Percentiles rank a stretch among this genome's conserved stretches.
phyloP scores from a whole-genome alignment of 2,797 vertebrate species.

The Callimico goeldii region DNA sequence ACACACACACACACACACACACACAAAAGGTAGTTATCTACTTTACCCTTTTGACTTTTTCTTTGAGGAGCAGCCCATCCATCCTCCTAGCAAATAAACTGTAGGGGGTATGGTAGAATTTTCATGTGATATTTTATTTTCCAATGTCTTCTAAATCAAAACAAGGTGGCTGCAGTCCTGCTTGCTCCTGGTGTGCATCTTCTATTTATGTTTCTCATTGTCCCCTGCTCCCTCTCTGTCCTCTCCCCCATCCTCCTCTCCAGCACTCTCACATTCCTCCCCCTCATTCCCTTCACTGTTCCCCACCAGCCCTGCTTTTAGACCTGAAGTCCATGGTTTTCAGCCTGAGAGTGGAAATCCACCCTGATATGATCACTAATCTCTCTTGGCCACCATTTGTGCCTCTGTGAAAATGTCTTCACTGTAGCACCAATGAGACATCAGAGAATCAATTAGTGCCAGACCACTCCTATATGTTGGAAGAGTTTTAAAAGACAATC shows the following conservation, averaged over 20 bases:
- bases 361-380: neutral
- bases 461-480: neutral
- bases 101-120: neutral
- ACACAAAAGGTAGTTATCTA: neutral
- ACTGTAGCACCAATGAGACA: rapidly evolving
- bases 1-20: too few species aligned
- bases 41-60: neutral
- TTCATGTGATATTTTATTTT: neutral
- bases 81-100: neutral
- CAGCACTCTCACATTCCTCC: too few species aligned
- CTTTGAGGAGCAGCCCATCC: neutral
- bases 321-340: neutral
- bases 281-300: too few species aligned
- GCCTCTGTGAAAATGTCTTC: neutral
- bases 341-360: neutral
- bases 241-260: neutral
- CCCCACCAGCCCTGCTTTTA: rapidly evolving
- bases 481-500: neutral
- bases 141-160: neutral
- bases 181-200: neutral
- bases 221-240: neutral
- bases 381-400: neutral
- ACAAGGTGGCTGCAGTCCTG: neutral
- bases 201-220: neutral
- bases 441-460: neutral